phyloP scores from a whole-genome alignment of 2,888 invertebrate species.

The Nasonovia ribisnigri region DNA sequence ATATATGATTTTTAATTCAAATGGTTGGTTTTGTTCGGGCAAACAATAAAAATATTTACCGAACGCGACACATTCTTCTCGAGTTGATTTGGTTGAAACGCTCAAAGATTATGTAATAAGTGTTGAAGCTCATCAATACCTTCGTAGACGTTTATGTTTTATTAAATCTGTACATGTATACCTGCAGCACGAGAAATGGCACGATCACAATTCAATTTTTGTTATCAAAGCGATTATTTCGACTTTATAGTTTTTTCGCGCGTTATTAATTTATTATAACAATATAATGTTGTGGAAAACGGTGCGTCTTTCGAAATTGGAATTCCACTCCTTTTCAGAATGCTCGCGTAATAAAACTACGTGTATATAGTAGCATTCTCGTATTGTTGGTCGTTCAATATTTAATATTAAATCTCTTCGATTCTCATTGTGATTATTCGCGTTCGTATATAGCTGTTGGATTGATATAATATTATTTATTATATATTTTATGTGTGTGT shows the following conservation, averaged over 20 bases:
- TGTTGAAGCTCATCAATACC: background rate
- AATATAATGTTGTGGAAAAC: constrained; percentile 5
- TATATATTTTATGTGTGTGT: background rate
- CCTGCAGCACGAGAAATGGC: background rate
- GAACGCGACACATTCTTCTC: background rate
- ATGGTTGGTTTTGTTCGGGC: background rate
- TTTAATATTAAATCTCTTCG: constrained; percentile 6
- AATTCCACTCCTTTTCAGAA: background rate
- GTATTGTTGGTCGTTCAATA: background rate
- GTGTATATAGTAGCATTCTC: background rate
- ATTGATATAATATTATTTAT: background rate
- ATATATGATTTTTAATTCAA: background rate
- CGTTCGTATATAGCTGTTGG: background rate
- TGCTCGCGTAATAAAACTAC: background rate
- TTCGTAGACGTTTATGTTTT: background rate
- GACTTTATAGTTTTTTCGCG: background rate
- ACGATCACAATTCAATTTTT: background rate
- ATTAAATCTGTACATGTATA: background rate
- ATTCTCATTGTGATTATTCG: background rate
- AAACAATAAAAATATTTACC: background rate
- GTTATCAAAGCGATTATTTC: background rate
- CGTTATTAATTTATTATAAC: background rate
- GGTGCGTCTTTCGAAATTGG: background rate
- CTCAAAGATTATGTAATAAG: background rate
- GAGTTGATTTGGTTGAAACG: background rate